These are phyloP conservation scores for Erebia aethiops DNA, from an alignment of 2,888 invertebrate genomes.

Conservation along the genomic window DNA sequence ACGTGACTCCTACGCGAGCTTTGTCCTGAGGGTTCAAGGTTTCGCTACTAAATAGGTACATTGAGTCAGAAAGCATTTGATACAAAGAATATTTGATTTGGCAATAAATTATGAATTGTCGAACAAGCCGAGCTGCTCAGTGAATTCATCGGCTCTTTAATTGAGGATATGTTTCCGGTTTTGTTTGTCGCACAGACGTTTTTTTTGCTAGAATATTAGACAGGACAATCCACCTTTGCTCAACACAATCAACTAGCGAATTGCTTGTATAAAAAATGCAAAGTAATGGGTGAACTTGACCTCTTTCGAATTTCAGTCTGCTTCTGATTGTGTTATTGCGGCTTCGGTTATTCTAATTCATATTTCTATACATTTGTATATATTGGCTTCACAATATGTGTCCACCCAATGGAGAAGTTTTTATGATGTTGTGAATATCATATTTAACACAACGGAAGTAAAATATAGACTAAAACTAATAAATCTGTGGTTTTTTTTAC, in stretches of 20 bases:
- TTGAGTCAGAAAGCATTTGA: conserved; percentile 9
- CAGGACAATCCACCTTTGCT: too few species aligned
- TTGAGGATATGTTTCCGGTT: conserved; percentile 3
- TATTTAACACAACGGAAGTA: too few species aligned
- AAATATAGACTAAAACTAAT: too few species aligned
- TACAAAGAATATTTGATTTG: background rate
- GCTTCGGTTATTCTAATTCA: background rate
- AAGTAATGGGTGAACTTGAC: too few species aligned
- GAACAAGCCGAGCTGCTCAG: background rate
- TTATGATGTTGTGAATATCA: too few species aligned
- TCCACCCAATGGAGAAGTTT: too few species aligned
- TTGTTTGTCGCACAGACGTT: background rate
- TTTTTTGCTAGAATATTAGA: background rate
- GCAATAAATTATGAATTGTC: background rate
- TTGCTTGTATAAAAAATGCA: too few species aligned
- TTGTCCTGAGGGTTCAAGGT: conserved; percentile 42
- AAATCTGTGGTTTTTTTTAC: too few species aligned
- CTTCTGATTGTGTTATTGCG: too few species aligned
- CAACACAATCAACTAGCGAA: too few species aligned
- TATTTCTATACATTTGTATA: background rate
- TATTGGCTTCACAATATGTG: background rate
- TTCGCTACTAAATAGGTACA: conserved; percentile 30
- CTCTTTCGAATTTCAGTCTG: too few species aligned
- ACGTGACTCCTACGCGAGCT: conserved; percentile 35
- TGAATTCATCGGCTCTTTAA: background rate